A percentile compares a stretch with the other conserved stretches of the same genome.
These are phyloP conservation scores for Gasteruption jaculator DNA, from an alignment of 2,888 invertebrate genomes.

Conservation along the genomic window DNA sequence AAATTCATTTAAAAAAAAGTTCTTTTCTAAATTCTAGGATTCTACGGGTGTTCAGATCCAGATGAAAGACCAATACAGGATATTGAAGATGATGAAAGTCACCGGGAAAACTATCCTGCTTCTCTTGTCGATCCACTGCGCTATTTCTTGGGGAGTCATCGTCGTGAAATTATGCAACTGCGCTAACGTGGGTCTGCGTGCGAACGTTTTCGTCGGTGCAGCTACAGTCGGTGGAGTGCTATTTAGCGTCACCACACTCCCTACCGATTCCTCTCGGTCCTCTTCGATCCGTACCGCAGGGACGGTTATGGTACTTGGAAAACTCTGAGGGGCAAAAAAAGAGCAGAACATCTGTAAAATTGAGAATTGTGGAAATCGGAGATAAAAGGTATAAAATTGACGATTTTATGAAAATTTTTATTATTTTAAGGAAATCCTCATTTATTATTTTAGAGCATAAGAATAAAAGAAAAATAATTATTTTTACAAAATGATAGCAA, in stretches of 20 bases:
- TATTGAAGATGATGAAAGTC: slow-evolving; percentile 74
- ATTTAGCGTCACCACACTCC: slow-evolving; percentile 42
- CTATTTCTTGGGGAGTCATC: slow-evolving; percentile 84
- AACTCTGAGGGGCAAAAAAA: too few species aligned
- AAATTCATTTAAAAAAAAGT: too few species aligned
- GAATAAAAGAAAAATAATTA: too few species aligned
- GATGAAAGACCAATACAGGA: slow-evolving; percentile 75
- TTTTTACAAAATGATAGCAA: too few species aligned
- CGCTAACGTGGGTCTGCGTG: slow-evolving; percentile 42
- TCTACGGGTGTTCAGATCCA: slow-evolving; percentile 45
- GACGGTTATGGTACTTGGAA: slow-evolving; percentile 61
- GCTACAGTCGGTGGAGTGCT: slow-evolving; percentile 31
- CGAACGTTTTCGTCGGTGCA: slow-evolving; percentile 36
- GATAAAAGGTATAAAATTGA: too few species aligned
- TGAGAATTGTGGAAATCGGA: too few species aligned
- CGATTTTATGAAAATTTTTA: too few species aligned
- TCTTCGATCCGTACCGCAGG: slow-evolving; percentile 69
- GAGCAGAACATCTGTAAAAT: too few species aligned
- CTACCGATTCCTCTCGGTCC: slow-evolving; percentile 54
- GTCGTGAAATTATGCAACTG: slow-evolving; percentile 58
- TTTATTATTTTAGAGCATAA: too few species aligned
- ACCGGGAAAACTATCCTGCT: slow-evolving; percentile 75
- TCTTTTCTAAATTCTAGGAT: too few species aligned
- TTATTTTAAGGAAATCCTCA: too few species aligned
- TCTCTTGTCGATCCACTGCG: slow-evolving; percentile 80